Percentiles rank a stretch among this genome's conserved stretches.
These are phyloP conservation scores for Odontamblyopus lacepedii DNA, from an alignment of 2,797 vertebrate species.

Conservation along the genomic window DNA sequence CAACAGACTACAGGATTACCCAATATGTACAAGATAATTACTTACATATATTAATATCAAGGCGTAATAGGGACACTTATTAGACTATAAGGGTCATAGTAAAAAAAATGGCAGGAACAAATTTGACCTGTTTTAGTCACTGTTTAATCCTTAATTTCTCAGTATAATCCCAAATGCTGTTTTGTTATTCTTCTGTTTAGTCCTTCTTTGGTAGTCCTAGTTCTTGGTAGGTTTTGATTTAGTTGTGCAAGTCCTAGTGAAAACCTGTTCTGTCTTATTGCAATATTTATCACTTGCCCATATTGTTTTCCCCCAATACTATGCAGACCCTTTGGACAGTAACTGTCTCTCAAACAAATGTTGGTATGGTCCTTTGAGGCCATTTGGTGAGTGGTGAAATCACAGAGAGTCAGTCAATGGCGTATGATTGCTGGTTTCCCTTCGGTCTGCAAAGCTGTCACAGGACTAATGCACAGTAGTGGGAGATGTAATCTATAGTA, in stretches of 20 bases:
- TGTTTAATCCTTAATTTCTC: neutral
- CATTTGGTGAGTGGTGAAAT: conserved; percentile 53
- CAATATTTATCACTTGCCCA: neutral
- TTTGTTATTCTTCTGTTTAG: neutral
- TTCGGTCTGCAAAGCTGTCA: conserved; percentile 69
- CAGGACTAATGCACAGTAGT: conserved; percentile 62
- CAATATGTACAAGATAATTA: neutral
- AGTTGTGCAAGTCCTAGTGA: neutral
- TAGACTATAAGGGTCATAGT: neutral
- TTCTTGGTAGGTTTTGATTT: neutral
- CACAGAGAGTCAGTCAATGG: conserved; percentile 60
- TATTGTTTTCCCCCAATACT: neutral
- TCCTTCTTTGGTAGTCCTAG: neutral
- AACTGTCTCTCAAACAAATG: conserved; percentile 31
- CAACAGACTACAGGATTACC: neutral
- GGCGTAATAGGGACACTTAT: neutral
- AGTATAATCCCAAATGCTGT: neutral
- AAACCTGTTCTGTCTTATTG: neutral
- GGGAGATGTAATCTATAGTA: conserved; percentile 74
- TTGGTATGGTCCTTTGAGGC: conserved; percentile 44
- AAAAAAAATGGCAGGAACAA: neutral
- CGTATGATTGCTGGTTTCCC: conserved; percentile 69
- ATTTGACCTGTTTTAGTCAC: neutral
- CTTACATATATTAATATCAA: neutral
- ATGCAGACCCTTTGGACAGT: conserved; percentile 20